Evolutionary conservation across 1,140 invertebrate genomes (phyloP), one percentile per base, ranked within the genome.

Genomic region (Tetramorium alpestre): DNA sequence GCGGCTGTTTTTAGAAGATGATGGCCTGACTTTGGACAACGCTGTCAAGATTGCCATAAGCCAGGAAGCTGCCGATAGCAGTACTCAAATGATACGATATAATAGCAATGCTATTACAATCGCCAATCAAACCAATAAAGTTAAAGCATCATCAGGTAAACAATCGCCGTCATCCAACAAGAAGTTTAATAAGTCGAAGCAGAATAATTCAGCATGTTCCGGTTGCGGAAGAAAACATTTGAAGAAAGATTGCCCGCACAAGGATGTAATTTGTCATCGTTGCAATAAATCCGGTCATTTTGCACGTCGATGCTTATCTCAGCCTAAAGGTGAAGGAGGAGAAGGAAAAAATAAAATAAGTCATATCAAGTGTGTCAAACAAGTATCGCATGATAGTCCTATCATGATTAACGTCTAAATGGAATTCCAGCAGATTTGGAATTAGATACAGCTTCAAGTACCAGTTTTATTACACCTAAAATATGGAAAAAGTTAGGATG

Each of bases 51-150:
- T 65, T 41, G 62, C 62, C 18, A 38, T 33, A 3, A 65, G 62
- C 41, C 62, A 65, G 33, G 33, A 65, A 65, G 62, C 62, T n/a
- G 62, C 62, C 1, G 62, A 65, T 41, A 65, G 62, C n/a, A 65
- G 62, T 65, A 65, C 62, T 8, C 33, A 65, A 18, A 3, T 65
- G 10, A 65, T 65, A 18, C 62, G 62, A 2, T 22, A 65, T 2
- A 65, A 6, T 65, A 65, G 7, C n/a, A 65, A 33, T 65, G 33
- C 2, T 38, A 18, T 7, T 65, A 13, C 18, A n/a, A 2, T 18
- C 18, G n/a, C 16, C 2, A 33, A 41, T 41, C 33, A 65, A 7
- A 65, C 62, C 38, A 65, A 65, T 3, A 65, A 65, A 28, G 28
- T 64, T 3, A 64, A 65, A 16, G 22, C 8, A 7, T 67, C 64